phyloP scores from a whole-genome alignment of 2,888 invertebrate species.

The Chrysodeixis includens region DNA sequence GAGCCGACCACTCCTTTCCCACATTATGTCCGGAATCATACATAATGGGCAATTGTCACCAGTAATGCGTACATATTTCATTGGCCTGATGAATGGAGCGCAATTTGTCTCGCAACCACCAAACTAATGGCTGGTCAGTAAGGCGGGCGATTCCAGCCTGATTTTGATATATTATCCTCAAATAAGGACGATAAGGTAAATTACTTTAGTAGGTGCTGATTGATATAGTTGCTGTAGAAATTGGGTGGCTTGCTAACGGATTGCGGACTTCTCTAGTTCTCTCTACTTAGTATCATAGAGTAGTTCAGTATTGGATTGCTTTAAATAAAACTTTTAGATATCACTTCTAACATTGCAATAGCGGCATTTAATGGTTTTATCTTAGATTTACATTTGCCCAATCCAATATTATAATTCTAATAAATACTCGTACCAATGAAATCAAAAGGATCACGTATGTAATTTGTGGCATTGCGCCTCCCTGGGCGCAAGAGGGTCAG shows the following conservation, averaged over 20 bases:
- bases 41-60: constrained; percentile 21
- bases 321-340: no score
- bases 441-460: neutral
- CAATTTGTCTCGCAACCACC: constrained; percentile 38
- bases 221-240: constrained; percentile 1
- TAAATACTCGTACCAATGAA: neutral
- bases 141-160: constrained; percentile 38
- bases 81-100: constrained; percentile 39
- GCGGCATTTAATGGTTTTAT: no score
- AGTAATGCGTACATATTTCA: constrained; percentile 40
- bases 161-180: constrained; percentile 44
- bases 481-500: neutral
- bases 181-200: constrained; percentile 9
- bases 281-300: no score
- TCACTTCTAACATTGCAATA: no score
- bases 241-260: constrained; percentile 5
- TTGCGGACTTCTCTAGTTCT: neutral
- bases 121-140: constrained; percentile 40
- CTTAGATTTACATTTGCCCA: no score
- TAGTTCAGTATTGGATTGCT: neutral
- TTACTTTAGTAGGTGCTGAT: neutral
- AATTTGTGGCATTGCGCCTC: neutral
- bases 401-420: neutral
- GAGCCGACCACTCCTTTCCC: neutral
- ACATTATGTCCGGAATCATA: constrained; percentile 14